These are phyloP conservation scores for Ichneumon xanthorius DNA, from an alignment of 2,888 invertebrate species.

Conservation along the genomic window DNA sequence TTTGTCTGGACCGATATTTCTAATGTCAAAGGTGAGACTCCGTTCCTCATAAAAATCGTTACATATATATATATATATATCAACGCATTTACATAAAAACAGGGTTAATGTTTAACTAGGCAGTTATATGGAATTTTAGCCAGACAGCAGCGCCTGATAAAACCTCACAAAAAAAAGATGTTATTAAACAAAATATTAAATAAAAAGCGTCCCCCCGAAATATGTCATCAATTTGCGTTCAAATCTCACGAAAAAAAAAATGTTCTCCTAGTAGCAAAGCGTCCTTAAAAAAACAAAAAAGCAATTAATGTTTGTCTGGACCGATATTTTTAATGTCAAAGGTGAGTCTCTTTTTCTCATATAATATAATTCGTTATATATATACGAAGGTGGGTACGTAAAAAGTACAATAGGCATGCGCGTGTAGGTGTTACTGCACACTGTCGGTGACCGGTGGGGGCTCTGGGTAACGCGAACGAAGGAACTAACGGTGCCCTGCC, in stretches of 20 bases:
- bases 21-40: not conserved
- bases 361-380: conserved; percentile 1
- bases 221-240: not conserved
- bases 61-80: not conserved
- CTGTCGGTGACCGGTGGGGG: conserved; percentile 63
- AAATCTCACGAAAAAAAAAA: not conserved
- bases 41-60: not conserved
- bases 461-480: conserved; percentile 79
- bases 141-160: no score
- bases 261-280: not conserved
- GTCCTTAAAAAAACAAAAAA: not conserved
- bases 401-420: conserved; percentile 6
- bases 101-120: not conserved
- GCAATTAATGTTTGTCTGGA: not conserved
- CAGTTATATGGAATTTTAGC: no score
- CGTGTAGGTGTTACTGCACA: conserved; percentile 30
- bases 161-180: no score
- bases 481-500: conserved; percentile 82
- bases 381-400: conserved; percentile 11
- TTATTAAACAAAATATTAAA: not conserved
- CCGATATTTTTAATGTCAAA: not conserved
- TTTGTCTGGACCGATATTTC: not conserved
- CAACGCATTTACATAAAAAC: not conserved
- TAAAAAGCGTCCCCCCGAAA: not conserved
- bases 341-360: not conserved